Percentiles rank a stretch among this genome's conserved stretches.
phyloP scores from a whole-genome alignment of 2,797 vertebrate genomes.

The Scolopax bukidnonensis region DNA sequence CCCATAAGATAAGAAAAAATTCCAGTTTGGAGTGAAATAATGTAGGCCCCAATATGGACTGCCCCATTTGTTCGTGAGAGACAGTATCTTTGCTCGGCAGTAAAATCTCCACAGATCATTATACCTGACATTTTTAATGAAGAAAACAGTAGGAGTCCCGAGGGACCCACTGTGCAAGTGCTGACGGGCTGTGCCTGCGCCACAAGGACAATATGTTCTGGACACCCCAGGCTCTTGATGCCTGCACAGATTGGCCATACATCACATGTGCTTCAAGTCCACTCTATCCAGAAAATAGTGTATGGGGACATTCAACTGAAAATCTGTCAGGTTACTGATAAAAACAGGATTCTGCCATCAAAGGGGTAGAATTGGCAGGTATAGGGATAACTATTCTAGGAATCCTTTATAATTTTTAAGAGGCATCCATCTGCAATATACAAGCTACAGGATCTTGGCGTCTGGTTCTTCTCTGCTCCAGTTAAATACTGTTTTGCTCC shows the following conservation, averaged over 20 bases:
- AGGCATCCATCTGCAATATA: neutral
- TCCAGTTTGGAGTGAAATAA: neutral
- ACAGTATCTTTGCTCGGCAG: neutral
- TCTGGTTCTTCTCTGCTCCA: neutral
- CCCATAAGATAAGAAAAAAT: neutral
- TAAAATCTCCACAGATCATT: neutral
- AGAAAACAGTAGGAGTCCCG: neutral
- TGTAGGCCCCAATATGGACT: neutral
- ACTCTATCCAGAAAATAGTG: neutral
- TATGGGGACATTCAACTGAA: neutral
- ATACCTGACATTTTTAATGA: neutral
- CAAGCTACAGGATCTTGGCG: neutral
- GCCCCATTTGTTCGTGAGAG: neutral
- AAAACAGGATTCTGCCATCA: neutral
- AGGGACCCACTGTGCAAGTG: neutral
- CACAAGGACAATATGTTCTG: neutral
- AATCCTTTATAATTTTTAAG: neutral
- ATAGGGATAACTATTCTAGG: neutral
- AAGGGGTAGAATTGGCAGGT: neutral
- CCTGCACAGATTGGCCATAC: neutral
- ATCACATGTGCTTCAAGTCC: neutral
- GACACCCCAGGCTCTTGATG: neutral
- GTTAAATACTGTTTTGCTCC: slow-evolving; percentile 7
- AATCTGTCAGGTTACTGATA: neutral
- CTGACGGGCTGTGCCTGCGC: neutral